Conservation (phyloP, 2,888 invertebrate species). For the Apodemia hepburni region DNA sequence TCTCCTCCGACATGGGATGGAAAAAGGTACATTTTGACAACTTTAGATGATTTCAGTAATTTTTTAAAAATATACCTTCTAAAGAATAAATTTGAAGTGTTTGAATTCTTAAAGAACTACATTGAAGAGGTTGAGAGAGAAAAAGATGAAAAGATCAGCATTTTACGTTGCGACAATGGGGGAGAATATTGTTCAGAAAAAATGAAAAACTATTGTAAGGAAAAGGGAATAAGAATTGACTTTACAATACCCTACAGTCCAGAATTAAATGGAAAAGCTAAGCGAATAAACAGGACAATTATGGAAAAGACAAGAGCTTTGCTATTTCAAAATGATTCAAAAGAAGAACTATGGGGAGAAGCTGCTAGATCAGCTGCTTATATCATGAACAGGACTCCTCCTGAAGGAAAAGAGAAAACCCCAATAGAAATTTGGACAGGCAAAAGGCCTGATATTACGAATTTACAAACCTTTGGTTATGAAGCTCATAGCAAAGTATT, state of each 20-base stretch:
- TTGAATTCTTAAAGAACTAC: neutral
- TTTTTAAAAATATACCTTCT: neutral
- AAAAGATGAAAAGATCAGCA: neutral
- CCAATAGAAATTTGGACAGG: neutral
- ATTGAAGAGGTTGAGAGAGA: neutral
- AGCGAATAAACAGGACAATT: neutral
- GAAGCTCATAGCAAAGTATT: neutral
- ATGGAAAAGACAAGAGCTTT: neutral
- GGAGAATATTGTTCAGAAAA: neutral
- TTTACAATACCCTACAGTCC: neutral
- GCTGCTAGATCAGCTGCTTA: neutral
- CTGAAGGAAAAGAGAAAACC: neutral
- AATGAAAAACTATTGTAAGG: neutral
- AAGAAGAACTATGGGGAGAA: neutral
- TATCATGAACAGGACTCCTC: neutral
- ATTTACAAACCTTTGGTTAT: neutral
- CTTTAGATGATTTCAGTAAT: slow-evolving; percentile 1
- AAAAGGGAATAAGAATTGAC: neutral
- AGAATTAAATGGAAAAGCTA: neutral
- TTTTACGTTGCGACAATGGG: neutral
- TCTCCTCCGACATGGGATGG: neutral
- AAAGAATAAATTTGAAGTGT: neutral
- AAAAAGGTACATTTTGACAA: neutral
- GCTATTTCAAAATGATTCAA: neutral
- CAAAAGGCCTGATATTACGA: neutral